A percentile compares a stretch with the other conserved stretches of the same genome.
Conservation (phyloP, 1,140 invertebrate species). For the Heterodera carotae region DNA sequence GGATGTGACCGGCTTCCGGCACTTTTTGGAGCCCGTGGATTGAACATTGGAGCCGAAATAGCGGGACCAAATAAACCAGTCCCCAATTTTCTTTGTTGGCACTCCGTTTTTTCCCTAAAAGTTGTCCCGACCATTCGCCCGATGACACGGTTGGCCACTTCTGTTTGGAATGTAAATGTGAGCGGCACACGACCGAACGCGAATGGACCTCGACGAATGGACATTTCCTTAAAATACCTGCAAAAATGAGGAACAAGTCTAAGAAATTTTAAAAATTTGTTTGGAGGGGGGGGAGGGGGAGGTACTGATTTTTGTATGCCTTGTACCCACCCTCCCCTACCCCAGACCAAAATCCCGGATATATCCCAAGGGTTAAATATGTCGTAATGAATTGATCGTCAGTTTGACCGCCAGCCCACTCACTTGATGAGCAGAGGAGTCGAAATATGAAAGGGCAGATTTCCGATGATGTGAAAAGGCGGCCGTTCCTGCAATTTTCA, state of each 20-base stretch:
- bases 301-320: too few species aligned
- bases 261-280: conserved; percentile 21
- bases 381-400: too few species aligned
- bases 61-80: too few species aligned
- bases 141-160: conserved; percentile 81
- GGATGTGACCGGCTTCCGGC: too few species aligned
- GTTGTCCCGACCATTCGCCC: conserved; percentile 70
- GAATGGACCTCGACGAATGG: conserved; percentile 78
- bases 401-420: too few species aligned
- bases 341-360: too few species aligned
- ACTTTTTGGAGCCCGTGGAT: too few species aligned
- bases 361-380: too few species aligned
- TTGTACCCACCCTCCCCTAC: too few species aligned
- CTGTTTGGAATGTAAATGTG: conserved; percentile 93
- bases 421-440: neutral
- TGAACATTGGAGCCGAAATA: too few species aligned
- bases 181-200: conserved; percentile 79
- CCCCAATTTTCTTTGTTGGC: too few species aligned
- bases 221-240: conserved; percentile 81
- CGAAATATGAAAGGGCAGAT: conserved; percentile 94
- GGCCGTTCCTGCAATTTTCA: conserved; percentile 54
- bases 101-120: too few species aligned
- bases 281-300: neutral
- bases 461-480: conserved; percentile 79
- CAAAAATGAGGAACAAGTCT: conserved; percentile 28